Conservation (phyloP, 92 coral and sea anemone genomes). For the Epizoanthus ramosus region DNA sequence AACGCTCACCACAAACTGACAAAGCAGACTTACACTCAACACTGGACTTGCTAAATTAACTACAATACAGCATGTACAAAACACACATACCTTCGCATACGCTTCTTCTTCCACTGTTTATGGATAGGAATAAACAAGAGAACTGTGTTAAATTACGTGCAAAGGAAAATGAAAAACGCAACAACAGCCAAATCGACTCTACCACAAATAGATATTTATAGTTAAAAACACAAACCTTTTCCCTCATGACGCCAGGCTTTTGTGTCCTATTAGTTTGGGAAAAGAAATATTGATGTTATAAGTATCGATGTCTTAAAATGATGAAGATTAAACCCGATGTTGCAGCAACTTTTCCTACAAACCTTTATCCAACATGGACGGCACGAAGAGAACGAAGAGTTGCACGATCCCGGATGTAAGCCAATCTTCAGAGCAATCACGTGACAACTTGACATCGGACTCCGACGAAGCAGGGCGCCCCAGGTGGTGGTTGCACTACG, state of each 20-base stretch:
- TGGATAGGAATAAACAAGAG: not conserved
- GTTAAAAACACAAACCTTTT: conserved; percentile 11
- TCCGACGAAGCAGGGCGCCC: no score
- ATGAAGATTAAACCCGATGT: conserved; percentile 4
- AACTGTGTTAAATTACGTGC: not conserved
- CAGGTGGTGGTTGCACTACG: no score
- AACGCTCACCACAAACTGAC: no score
- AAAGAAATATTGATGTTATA: conserved; percentile 1
- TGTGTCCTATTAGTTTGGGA: conserved; percentile 12
- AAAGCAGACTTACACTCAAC: no score
- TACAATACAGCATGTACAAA: no score
- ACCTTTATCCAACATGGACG: conserved; percentile 41
- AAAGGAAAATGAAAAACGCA: not conserved
- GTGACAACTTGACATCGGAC: no score
- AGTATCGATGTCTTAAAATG: conserved; percentile 20
- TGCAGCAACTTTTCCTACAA: not conserved
- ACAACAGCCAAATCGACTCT: not conserved
- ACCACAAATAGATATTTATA: not conserved
- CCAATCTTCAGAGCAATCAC: not conserved
- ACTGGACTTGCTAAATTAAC: no score
- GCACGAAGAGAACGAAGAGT: conserved; percentile 25
- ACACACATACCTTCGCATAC: conserved; percentile 35
- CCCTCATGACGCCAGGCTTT: conserved; percentile 48
- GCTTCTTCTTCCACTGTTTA: conserved; percentile 37
- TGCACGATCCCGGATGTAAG: conserved; percentile 34